Evolutionary conservation across 1,140 invertebrate genomes (phyloP), one percentile per base, ranked within the genome.

Genomic region (Pollicipes pollicipes): DNA sequence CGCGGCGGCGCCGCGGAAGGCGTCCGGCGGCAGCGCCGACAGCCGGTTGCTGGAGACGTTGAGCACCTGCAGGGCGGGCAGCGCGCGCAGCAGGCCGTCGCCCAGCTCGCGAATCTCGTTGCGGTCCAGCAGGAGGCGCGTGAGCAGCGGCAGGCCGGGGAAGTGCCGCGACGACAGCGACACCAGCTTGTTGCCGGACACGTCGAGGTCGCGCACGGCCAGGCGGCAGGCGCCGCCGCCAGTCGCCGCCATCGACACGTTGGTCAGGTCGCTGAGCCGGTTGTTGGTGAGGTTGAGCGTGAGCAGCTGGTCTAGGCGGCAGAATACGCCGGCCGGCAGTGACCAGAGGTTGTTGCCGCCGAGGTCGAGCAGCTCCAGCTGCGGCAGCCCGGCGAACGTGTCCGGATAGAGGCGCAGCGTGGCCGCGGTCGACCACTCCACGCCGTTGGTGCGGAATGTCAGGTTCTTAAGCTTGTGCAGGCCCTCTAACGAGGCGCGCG

Each of bases 31-130:
- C 13, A 90, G 81, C 64, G 87, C 86, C 68, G 83, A 83, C 73
- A 95, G 85, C 75, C 86, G 85, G 79, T 94, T 93, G 30, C 85
- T 83, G 17, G 90, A 92, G 72, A 93, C 82, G 77, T 94, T 93
- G 70, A 84, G 83, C 3, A 90, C 89, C 74, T 86, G 86, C 31
- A 95, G 80, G 63, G 89, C 74, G 29, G 74, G 74, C 75, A 75
- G 74, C 17, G 72, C 75, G 45, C 74, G 74, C 10, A 75, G 71
- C 30, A 72, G 72, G 68, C 74, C 72, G 66, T 75, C 75, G 31
- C 72, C 75, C 28, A 75, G 70, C 35, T 75, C 73, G 37, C 72
- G 72, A 63, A 75, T 73, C 37, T 73, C 75, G 66, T 75, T 75
- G 30, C 74, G 70, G 68, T 73, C 74, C 68, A 75, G 68, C 68